Evolutionary conservation across 2,888 invertebrate species (phyloP), one percentile per base, ranked within the genome.

Genomic region (Mamestra brassicae): DNA sequence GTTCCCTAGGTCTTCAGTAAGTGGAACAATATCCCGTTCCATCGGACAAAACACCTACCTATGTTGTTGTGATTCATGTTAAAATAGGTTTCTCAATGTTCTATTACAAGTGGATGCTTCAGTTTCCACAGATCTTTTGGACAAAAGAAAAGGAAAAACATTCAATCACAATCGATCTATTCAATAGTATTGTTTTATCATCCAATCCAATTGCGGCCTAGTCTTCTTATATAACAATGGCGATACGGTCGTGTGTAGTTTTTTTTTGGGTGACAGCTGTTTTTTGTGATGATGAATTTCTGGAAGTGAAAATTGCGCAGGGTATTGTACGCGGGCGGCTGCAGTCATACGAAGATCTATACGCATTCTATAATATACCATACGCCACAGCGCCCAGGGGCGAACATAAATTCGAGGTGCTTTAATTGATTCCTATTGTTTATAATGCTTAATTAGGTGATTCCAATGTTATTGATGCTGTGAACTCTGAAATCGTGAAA

Each of bases 341-440:
- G 60, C 85, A 89, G 0, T 64, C 81, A 0, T 78, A 73, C 4
- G 81, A 81, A 34, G 82, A 85, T n/a, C 57, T 92, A 38, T 92
- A 84, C 74, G 82, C 69, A 3, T 93, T 91, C 71, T 89, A 91
- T 57, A 88, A 89, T 42, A 90, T 93, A 36, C 92, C 92, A 0
- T 93, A 93, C 61, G 93, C 93, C 0, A 90, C 89, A 2, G 90
- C 88, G 0, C 92, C 92, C 1, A 86, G 71, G 0, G 92, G 92
- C 4, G 54, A 42, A 0, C 36, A 92, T 4, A 91, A 83, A 15
- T 83, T 78, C 11, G 68, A 61, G 71, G 78, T 78, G 13, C 11
- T 57, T 15, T 5, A n/a, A 34, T n/a, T 42, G n/a, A n/a, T n/a
- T n/a, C 11, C 8, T 54, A 47, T 47, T 6, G 17, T 8, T 8